These are phyloP conservation scores for Chiloscyllium plagiosum DNA, from an alignment of 2,113 vertebrate genomes.

Conservation along the genomic window DNA sequence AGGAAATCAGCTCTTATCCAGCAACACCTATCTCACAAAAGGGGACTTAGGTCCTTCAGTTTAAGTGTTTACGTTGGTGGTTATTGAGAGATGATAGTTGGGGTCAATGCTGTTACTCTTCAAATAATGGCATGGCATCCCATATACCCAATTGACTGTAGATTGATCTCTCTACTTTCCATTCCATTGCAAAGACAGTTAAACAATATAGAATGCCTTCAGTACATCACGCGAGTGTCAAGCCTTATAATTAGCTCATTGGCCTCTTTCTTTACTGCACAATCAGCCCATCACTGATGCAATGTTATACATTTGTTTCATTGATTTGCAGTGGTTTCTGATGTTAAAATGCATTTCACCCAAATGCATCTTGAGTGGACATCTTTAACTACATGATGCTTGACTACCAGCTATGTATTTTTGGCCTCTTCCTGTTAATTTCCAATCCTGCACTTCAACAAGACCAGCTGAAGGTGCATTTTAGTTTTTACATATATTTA, in stretches of 20 bases:
- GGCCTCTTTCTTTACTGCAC: too few relatives aligned
- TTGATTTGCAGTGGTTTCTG: not conserved
- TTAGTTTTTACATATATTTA: too few relatives aligned
- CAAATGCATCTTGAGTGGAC: too few relatives aligned
- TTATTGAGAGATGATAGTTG: not conserved
- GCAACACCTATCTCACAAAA: not conserved
- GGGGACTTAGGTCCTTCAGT: too few relatives aligned
- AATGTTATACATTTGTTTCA: not conserved
- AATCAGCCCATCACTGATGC: not conserved
- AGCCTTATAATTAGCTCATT: not conserved
- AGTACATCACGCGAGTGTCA: not conserved
- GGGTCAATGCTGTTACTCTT: not conserved
- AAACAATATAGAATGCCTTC: not conserved
- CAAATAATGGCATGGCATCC: not conserved
- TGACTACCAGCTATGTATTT: too few relatives aligned
- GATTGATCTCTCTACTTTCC: not conserved
- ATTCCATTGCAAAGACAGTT: not conserved
- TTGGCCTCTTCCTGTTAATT: too few relatives aligned
- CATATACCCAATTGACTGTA: not conserved
- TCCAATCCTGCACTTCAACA: too few relatives aligned
- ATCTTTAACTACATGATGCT: not conserved
- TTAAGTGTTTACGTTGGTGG: not conserved
- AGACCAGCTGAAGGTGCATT: too few relatives aligned
- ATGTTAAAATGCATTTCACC: not conserved
- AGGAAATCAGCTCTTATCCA: not conserved